Evolutionary conservation across 1,140 invertebrate genomes (phyloP), one percentile per base, ranked within the genome.

Genomic region (Drosophila repletoides): DNA sequence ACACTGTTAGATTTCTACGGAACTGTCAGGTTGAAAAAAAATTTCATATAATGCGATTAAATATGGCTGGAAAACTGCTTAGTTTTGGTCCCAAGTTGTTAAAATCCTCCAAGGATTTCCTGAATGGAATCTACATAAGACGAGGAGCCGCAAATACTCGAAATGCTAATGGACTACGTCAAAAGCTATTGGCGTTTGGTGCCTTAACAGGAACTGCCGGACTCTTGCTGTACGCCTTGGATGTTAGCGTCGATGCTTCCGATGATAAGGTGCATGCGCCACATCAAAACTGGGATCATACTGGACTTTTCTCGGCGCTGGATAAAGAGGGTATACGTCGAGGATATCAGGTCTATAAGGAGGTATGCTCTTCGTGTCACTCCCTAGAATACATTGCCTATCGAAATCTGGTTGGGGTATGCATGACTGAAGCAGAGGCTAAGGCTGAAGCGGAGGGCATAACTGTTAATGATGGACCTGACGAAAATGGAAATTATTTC

Each of bases 281-380:
- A 2, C 92, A 93, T 5, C 94, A 95, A 84, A 94, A 94, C 4
- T 99, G 97, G 97, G 92, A 87, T 38, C 97, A 98, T 77, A 91
- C 93, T 48, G 95, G 96, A 21, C 70, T 92, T 9, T 93, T 98
- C 63, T 91, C 92, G 15, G 93, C 96, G 21, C 89, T 97, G 40
- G 97, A 98, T 90, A 95, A 97, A 92, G 84, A 58, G 71, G 93
- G 93, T 76, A 93, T 99, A 55, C 94, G 98, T 45, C 94, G 98
- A 88, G 98, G 98, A 22, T 99, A 98, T 91, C 95, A 97, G 92
- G 98, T 99, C 0, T 99, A 99, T 91, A 99, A 99, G 91, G 97
- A 99, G 91, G 98, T 99, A n/a, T 99, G 99, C 92, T 94, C 98
- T 34, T 98, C 98, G 0, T 99, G 99, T 88, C 99, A 99, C 91